A percentile compares a stretch with the other conserved stretches of the same genome.
phyloP scores from a whole-genome alignment of 2,888 invertebrate genomes.

The Tortricodes alternella region DNA sequence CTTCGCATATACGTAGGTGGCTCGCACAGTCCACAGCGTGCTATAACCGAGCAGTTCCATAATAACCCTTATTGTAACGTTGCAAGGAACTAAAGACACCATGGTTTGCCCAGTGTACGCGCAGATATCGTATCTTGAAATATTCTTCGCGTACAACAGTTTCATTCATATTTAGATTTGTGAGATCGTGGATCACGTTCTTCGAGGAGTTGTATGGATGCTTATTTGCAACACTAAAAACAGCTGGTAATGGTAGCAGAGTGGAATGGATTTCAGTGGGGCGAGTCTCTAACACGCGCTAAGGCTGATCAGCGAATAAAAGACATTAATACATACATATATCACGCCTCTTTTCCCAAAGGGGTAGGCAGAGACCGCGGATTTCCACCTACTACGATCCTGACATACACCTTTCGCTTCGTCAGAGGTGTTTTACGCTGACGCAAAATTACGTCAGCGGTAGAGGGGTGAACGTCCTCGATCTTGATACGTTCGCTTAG shows the following conservation, averaged over 20 bases:
- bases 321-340: no score
- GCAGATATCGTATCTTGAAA: constrained; percentile 35
- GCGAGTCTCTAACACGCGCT: no score
- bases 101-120: constrained; percentile 8
- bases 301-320: no score
- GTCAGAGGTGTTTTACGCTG: no score
- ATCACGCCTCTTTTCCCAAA: no score
- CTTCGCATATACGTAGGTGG: constrained; percentile 15
- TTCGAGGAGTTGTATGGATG: constrained; percentile 36
- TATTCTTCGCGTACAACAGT: constrained; percentile 41
- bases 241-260: background rate
- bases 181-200: constrained; percentile 44
- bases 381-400: no score
- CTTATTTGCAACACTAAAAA: constrained; percentile 11
- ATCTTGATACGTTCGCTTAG: no score
- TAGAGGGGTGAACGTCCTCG: no score
- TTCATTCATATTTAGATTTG: constrained; percentile 51
- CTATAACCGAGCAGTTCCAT: background rate
- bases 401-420: no score
- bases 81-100: background rate
- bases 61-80: background rate
- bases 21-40: constrained; percentile 1
- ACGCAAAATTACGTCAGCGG: no score
- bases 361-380: no score
- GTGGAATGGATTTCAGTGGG: no score